Evolutionary conservation across 1,140 invertebrate genomes (phyloP).

Genomic region (Eumeta japonica): DNA sequence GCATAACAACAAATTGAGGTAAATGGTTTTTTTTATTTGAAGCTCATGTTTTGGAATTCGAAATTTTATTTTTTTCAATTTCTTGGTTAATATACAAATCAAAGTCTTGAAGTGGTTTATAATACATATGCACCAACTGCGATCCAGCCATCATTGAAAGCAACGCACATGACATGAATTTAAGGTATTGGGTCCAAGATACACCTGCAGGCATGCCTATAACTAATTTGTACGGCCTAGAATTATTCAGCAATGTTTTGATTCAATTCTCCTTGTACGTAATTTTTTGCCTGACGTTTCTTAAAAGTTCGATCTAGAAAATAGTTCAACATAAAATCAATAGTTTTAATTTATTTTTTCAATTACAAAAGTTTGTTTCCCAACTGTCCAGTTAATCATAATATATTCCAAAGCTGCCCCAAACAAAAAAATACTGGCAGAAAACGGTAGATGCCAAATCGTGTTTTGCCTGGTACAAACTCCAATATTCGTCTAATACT

Average conservation of each 20-base stretch:
- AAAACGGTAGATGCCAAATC: slow-evolving; percentile 73
- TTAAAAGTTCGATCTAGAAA: no score
- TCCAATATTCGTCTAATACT: no score
- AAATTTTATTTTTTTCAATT: no score
- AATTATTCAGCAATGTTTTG: slow-evolving; percentile 35
- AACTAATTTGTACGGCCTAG: no score
- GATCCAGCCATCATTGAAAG: slow-evolving; percentile 72
- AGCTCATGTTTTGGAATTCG: no score
- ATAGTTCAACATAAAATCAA: no score
- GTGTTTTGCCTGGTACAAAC: no score
- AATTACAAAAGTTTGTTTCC: slow-evolving; percentile 86
- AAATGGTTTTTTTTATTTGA: no score
- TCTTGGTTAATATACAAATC: slow-evolving; percentile 68
- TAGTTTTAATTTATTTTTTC: no score
- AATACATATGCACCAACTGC: slow-evolving; percentile 75
- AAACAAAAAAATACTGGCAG: slow-evolving; percentile 76
- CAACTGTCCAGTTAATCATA: slow-evolving; percentile 90
- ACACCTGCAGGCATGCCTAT: slow-evolving; percentile 82
- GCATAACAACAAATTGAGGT: no score
- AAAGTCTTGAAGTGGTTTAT: slow-evolving; percentile 74
- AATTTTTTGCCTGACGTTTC: slow-evolving; percentile 66
- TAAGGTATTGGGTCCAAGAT: slow-evolving; percentile 64
- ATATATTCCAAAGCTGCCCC: slow-evolving; percentile 83
- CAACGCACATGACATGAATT: slow-evolving; percentile 63
- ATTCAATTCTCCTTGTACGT: slow-evolving; percentile 61